Base-by-base conservation (phyloP, 2,797 vertebrate species). In the Falco naumanni region DNA sequence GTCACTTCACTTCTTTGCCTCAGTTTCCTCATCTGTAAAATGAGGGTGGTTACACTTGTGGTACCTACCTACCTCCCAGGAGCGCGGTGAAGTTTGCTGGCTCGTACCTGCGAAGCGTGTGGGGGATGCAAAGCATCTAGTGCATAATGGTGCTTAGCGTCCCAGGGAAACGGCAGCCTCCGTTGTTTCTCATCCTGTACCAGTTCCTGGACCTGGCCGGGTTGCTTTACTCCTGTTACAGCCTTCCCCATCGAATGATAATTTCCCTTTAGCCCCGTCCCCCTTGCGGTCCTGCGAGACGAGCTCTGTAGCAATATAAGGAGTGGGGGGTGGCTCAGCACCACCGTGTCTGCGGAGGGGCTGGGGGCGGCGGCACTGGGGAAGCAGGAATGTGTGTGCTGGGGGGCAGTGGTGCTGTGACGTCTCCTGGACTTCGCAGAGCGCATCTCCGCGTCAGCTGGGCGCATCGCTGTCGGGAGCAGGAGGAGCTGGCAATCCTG, bases 1-100 rank as follows among this genome's bases (percentile, higher is more conserved):
- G 93, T 93, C 92, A 64, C 89, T 89, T 96, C 94, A 72, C 93
- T 87, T 94, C 89, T 96, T 84, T 95, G 95, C 96, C 96, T 96
- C 95, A 97, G 96, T 96, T 97, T 96, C 96, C 96, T 96, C 96
- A 72, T 96, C 96, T 97, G 96, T 96, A 96, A 97, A 96, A 97
- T 91, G 96, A 96, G 96, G 94, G 45, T n/a, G 87, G 93, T 93
- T 64, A 93, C 93, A 64, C 45, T 95, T 10, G 57, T 95, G 95
- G 95, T 94, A 84, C 95, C 17, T 56, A 97, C 70, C 97, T 97
- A 97, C 97, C 97, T 97, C 97, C 87, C 18, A 5, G 84, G 92
- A 79, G 93, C 2, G 0, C 37, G 80, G 87, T 37, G 70, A 39
- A 48, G 68, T 28, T 47, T 20, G 65, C 66, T 39, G 80, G 70